phyloP scores from a whole-genome alignment of 2,888 invertebrate genomes.

The Lithophane semibrunnea region DNA sequence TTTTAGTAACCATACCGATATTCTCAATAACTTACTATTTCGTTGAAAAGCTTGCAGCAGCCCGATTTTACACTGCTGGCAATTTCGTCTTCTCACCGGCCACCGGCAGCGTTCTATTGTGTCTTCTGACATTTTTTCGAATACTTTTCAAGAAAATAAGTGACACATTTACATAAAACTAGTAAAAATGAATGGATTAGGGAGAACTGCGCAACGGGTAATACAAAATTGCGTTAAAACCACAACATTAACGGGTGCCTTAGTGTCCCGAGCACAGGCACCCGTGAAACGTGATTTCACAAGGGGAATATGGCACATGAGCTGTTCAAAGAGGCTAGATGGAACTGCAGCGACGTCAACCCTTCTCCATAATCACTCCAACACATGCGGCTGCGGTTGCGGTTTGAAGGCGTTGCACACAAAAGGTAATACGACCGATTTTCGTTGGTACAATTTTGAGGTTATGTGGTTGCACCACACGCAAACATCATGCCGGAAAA shows the following conservation, averaged over 20 bases:
- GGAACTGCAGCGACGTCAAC: slow-evolving; percentile 77
- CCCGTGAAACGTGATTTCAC: slow-evolving; percentile 92
- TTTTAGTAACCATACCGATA: not conserved
- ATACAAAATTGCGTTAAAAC: slow-evolving; percentile 84
- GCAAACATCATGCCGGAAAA: slow-evolving; percentile 16
- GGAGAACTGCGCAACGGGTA: slow-evolving; percentile 91
- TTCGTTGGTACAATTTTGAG: slow-evolving; percentile 72
- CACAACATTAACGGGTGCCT: slow-evolving; percentile 78
- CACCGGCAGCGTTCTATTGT: slow-evolving; percentile 63
- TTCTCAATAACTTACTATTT: slow-evolving; percentile 16
- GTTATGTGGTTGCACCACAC: slow-evolving; percentile 86
- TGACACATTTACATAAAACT: slow-evolving; percentile 41
- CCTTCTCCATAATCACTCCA: slow-evolving; percentile 90
- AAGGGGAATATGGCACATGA: slow-evolving; percentile 94
- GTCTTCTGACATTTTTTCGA: slow-evolving; percentile 68
- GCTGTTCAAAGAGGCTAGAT: slow-evolving; percentile 84
- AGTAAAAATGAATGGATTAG: slow-evolving; percentile 92
- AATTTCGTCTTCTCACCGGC: slow-evolving; percentile 53
- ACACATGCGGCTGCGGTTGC: slow-evolving; percentile 93
- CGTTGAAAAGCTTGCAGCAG: not conserved
- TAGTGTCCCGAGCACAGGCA: slow-evolving; percentile 82
- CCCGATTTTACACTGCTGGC: slow-evolving; percentile 41
- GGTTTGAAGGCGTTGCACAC: slow-evolving; percentile 92
- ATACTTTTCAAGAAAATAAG: slow-evolving; percentile 60
- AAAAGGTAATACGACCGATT: slow-evolving; percentile 90